Conservation (phyloP, 2,888 invertebrate species). For the Platycnemis pennipes region DNA sequence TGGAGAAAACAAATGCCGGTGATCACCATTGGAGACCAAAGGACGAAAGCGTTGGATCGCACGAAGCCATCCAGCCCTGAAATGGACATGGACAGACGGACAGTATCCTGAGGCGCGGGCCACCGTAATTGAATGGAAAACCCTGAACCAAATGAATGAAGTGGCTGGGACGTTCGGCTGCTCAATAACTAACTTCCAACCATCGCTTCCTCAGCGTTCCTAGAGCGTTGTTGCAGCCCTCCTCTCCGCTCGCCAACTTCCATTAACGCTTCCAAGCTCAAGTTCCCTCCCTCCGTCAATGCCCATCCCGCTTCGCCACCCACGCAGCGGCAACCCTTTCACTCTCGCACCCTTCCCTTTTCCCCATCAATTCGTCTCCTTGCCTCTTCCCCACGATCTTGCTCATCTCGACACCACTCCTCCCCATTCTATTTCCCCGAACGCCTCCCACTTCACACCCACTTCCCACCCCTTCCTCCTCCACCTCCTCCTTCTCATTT, state of each 20-base stretch:
- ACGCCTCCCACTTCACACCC: neutral
- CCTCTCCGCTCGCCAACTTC: neutral
- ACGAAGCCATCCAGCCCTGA: neutral
- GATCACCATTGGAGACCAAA: neutral
- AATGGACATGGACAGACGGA: neutral
- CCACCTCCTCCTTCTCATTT: too few relatives aligned
- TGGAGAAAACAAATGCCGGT: neutral
- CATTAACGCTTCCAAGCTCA: neutral
- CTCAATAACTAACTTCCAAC: slow-evolving; percentile 11
- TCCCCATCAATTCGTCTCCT: neutral
- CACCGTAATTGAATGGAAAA: slow-evolving; percentile 4
- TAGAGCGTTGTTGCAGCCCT: neutral
- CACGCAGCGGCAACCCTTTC: neutral
- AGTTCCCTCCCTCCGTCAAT: neutral
- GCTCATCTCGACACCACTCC: too few relatives aligned
- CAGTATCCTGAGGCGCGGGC: neutral
- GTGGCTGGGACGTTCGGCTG: neutral
- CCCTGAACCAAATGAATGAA: neutral
- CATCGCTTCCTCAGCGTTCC: neutral
- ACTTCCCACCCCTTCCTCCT: too few relatives aligned
- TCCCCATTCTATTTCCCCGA: neutral
- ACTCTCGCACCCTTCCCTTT: neutral
- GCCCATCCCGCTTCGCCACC: neutral
- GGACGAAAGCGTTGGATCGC: neutral
- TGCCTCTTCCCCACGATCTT: neutral